Percentiles rank a stretch among this genome's conserved stretches.
phyloP scores from a whole-genome alignment of 2,797 vertebrate species.

The Fundulus diaphanus region DNA sequence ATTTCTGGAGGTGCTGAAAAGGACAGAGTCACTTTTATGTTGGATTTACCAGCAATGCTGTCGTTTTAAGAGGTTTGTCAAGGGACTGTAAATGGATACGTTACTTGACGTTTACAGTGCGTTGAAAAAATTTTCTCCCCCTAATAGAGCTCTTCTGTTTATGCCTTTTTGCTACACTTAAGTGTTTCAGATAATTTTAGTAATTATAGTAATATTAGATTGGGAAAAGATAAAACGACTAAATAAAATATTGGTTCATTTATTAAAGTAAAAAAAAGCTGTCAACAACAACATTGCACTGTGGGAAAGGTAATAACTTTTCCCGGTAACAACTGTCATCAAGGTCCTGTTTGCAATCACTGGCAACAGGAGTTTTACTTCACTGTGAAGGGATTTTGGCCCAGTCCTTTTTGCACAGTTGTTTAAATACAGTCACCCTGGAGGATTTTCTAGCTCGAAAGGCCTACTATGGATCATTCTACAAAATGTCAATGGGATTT shows the following conservation, averaged over 20 bases:
- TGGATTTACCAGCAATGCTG: slow-evolving; percentile 41
- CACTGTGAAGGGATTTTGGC: neutral
- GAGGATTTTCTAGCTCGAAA: too few species aligned
- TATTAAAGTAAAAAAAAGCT: neutral
- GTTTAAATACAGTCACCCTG: too few species aligned
- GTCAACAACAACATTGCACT: neutral
- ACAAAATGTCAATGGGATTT: too few species aligned
- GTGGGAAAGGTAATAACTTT: neutral
- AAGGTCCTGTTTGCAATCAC: neutral
- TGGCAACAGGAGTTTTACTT: neutral
- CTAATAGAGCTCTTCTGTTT: neutral
- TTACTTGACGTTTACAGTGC: neutral
- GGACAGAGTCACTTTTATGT: slow-evolving; percentile 36
- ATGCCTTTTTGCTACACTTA: neutral
- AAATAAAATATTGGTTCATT: neutral
- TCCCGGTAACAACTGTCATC: neutral
- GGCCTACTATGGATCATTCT: too few species aligned
- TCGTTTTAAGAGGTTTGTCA: slow-evolving; percentile 35
- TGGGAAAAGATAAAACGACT: neutral
- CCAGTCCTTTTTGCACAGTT: too few species aligned
- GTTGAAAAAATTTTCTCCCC: neutral
- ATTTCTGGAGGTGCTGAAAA: slow-evolving; percentile 65
- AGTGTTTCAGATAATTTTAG: neutral
- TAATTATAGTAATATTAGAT: neutral
- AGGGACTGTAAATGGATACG: neutral